Evolutionary conservation across 2,797 vertebrate genomes (phyloP).

Genomic region (Phrynocephalus forsythii): DNA sequence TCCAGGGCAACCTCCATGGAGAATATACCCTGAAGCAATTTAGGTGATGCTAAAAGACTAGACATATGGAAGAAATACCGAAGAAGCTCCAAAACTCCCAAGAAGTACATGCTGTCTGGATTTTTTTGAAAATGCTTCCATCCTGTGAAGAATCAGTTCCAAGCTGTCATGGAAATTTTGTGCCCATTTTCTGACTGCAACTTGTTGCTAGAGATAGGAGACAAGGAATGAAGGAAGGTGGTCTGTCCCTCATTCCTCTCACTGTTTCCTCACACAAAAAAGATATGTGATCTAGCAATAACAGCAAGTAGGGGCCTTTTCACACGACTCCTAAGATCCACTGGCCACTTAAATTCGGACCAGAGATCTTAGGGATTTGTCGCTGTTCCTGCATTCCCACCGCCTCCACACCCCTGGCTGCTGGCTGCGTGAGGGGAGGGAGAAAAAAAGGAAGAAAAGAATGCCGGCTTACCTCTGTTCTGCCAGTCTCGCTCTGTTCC

Average conservation of each 20-base stretch:
- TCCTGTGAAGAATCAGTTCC: neutral
- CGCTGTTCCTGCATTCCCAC: too few species aligned
- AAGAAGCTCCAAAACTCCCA: neutral
- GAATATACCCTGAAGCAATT: neutral
- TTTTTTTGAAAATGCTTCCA: neutral
- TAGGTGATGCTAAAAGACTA: neutral
- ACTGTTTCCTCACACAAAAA: neutral
- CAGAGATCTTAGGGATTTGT: too few species aligned
- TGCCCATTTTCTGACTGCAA: neutral
- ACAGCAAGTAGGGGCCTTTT: neutral
- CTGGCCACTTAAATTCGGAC: too few species aligned
- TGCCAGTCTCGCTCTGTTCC: too few species aligned
- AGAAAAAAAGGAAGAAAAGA: too few species aligned
- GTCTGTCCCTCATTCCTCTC: neutral
- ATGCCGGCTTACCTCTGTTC: too few species aligned
- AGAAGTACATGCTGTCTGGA: neutral
- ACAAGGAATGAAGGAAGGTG: neutral
- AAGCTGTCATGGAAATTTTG: neutral
- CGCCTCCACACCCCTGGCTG: too few species aligned
- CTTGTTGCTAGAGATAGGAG: neutral
- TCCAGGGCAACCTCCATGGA: constrained; percentile 8
- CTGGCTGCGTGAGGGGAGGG: too few species aligned
- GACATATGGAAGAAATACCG: neutral
- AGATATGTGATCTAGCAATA: neutral
- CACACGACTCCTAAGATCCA: too few species aligned